Evolutionary conservation across 2,888 invertebrate genomes (phyloP), one percentile per base, ranked within the genome.

Genomic region (Dryocosmus kuriphilus): DNA sequence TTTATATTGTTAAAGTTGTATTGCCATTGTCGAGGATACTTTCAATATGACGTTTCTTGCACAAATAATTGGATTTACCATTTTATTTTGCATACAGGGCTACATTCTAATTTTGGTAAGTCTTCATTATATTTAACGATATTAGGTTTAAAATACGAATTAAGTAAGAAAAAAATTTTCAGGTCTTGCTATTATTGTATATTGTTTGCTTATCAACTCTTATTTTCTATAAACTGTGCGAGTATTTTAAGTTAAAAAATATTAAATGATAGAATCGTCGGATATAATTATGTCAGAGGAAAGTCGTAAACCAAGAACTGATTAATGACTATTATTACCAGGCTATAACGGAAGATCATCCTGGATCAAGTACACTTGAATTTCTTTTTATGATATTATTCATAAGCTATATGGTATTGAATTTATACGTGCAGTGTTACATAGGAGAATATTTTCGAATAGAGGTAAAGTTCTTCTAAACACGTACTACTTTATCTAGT

Each of bases 361-460:
- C 6, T 5, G 27, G 22, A 5, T 22, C 27, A 6, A 24, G 19
- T 38, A 19, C 30, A 11, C 55, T 80, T 22, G 67, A 79, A 27
- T 16, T 79, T 16, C 30, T 76, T 11, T 80, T 80, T 41, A 71
- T 79, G 61, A 22, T 71, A 0, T 30, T 65, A 60, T 82, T 75
- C 11, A 57, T 77, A 1, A 11, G 9, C 1, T 82, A 80, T 35
- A 76, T 80, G 46, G 75, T 71, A 2, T 30, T 65, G n/a, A 79
- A 80, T 61, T 75, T 82, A 11, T 82, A 62, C 24, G 65, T 82
- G 4, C 78, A 79, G 57, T 82, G 80, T 30, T 77, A 79, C 14
- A 75, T 82, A 8, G 79, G 76, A 16, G 82, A 82, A 77, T 61
- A 63, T 30, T 30, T 80, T 8, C 77, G 73, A 1, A 24, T 1